These are phyloP conservation scores for Hyla sarda DNA, from an alignment of 2,113 vertebrate species.

Conservation along the genomic window DNA sequence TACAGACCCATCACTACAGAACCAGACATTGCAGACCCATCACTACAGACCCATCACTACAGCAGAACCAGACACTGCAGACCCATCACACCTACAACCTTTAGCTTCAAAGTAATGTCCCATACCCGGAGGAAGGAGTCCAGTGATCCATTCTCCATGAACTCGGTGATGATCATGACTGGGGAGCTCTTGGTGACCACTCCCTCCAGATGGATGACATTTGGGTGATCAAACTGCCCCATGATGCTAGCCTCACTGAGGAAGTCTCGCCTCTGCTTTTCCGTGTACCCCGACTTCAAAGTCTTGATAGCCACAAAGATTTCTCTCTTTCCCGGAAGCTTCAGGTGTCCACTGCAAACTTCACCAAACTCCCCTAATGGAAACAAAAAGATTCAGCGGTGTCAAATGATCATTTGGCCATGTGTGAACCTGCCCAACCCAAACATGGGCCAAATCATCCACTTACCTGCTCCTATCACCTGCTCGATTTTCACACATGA, in stretches of 20 bases:
- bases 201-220: constrained; percentile 94
- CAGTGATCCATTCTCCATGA: constrained; percentile 96
- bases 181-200: constrained; percentile 95
- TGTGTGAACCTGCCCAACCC: background rate
- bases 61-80: background rate
- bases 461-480: constrained; percentile 94
- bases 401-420: background rate
- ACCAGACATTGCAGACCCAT: background rate
- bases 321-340: constrained; percentile 92
- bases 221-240: constrained; percentile 96
- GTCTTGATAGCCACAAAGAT: constrained; percentile 99
- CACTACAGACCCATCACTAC: background rate
- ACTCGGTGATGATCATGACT: constrained; percentile 96
- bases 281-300: constrained; percentile 93
- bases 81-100: background rate
- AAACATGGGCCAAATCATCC: background rate
- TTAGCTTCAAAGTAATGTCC: too few species aligned
- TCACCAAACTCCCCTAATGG: constrained; percentile 91
- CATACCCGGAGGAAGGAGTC: constrained; percentile 94
- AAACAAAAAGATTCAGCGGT: background rate
- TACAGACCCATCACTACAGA: background rate
- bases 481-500: constrained; percentile 97
- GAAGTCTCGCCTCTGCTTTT: constrained; percentile 95
- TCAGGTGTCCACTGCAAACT: constrained; percentile 95
- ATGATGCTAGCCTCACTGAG: constrained; percentile 97